Base-by-base conservation (phyloP, 2,113 vertebrate genomes). In the Proterorhinus semilunaris region DNA sequence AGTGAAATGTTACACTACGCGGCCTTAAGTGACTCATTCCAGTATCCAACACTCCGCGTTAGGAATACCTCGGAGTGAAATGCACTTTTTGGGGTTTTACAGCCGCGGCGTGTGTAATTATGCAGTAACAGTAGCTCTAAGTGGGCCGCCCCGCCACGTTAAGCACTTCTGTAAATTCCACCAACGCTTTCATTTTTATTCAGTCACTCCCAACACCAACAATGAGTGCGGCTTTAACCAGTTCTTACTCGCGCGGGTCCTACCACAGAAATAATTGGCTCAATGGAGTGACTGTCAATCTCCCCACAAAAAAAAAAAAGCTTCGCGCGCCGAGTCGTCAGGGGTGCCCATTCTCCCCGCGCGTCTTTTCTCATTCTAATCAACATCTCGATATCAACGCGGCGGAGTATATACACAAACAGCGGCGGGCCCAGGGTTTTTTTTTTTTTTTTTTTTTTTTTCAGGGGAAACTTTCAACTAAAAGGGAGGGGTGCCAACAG, bases 281-380 rank as follows among this genome's bases (percentile, higher is more conserved):
- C 84, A 86, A 89, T 88, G 79, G 89, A 83, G 79, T 46, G 85
- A 86, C 86, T 91, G 92, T 92, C 91, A 92, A 69, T 91, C 88
- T 86, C 76, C 3, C 2, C 53, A 82, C 89, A 85, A 82, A 36
- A 36, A 79, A n/a, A n/a, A n/a, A n/a, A 27, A 36, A 79, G 71
- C 82, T 72, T 89, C 87, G 86, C 2, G 21, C 21, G 21, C 21
- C 82, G 78, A 81, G 84, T 74, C 82, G 52, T 74, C 68, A 51
- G 65, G 82, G 87, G 79, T 79, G 81, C 65, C 80, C 83, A 72
- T 80, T 90, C 17, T 21, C 52, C 84, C 86, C 82, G 72, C 66
- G 75, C 78, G 85, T 49, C 83, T 88, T 80, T 90, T 90, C 92
- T 88, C 73, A 89, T 92, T 91, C 88, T 91, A 92, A 93, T 93